These are phyloP conservation scores for Apostichopus japonicus DNA, from an alignment of 35 echinoderm and acorn worm genomes.

Conservation along the genomic window DNA sequence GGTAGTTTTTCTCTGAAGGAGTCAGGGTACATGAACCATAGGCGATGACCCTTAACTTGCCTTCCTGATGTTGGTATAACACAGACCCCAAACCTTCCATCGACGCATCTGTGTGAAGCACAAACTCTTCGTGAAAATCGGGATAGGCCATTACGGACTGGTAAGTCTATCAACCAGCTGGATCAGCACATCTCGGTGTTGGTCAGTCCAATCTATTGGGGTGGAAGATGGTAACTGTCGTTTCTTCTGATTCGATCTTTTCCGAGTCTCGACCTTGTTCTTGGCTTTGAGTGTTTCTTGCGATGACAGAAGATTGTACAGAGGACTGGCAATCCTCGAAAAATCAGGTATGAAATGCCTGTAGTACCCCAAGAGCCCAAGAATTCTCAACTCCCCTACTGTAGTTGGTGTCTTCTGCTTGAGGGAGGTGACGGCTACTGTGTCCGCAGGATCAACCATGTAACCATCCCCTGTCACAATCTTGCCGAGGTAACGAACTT, in stretches of 20 bases:
- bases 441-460: slow-evolving; percentile 36
- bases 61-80: slow-evolving; percentile 29
- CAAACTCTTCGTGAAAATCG: slow-evolving; percentile 31
- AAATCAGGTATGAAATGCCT: slow-evolving; percentile 50
- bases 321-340: slow-evolving; percentile 43
- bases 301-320: slow-evolving; percentile 40
- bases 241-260: background rate
- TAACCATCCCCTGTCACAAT: slow-evolving; percentile 46
- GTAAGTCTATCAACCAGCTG: slow-evolving; percentile 18
- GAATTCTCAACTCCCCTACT: slow-evolving; percentile 50
- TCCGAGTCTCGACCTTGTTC: background rate
- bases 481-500: slow-evolving; percentile 56
- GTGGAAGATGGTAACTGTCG: background rate
- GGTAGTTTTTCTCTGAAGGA: background rate
- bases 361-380: slow-evolving; percentile 59
- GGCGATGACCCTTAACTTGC: background rate
- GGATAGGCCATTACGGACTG: slow-evolving; percentile 62
- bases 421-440: slow-evolving; percentile 32
- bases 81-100: slow-evolving; percentile 44
- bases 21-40: slow-evolving; percentile 16
- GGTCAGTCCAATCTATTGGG: background rate
- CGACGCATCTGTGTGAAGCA: slow-evolving; percentile 50
- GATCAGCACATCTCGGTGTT: background rate
- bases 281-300: slow-evolving; percentile 17
- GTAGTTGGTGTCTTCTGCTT: slow-evolving; percentile 47